Conservation (phyloP, 2,113 vertebrate species). For the Oceanodroma tethys region DNA sequence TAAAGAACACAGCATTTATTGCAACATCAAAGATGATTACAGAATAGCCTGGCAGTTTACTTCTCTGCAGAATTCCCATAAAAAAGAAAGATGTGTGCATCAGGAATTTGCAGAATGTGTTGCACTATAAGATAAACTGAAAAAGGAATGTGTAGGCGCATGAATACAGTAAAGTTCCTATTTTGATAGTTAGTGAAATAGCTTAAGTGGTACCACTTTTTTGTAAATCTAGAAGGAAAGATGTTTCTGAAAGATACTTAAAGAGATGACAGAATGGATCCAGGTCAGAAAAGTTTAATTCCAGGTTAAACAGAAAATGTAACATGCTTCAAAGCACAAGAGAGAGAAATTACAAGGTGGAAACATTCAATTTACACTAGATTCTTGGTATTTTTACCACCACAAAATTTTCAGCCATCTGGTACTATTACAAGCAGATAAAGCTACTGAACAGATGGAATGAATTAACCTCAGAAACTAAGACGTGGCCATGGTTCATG, state of each 20-base stretch:
- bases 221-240: neutral
- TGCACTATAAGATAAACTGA: conserved; percentile 49
- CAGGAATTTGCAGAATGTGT: conserved; percentile 52
- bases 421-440: neutral
- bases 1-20: conserved; percentile 41
- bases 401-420: neutral
- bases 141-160: conserved; percentile 41
- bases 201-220: neutral
- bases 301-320: neutral
- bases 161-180: neutral
- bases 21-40: conserved; percentile 61
- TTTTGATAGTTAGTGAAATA: conserved; percentile 13
- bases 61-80: conserved; percentile 57
- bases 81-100: conserved; percentile 56
- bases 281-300: neutral
- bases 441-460: neutral
- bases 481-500: neutral
- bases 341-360: neutral
- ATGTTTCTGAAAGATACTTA: neutral
- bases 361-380: neutral
- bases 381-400: neutral
- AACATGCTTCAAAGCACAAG: conserved; percentile 21
- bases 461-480: neutral
- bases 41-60: conserved; percentile 44
- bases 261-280: neutral